These are phyloP conservation scores for Porites divaricata DNA, from an alignment of 92 coral and sea anemone genomes.

Conservation along the genomic window DNA sequence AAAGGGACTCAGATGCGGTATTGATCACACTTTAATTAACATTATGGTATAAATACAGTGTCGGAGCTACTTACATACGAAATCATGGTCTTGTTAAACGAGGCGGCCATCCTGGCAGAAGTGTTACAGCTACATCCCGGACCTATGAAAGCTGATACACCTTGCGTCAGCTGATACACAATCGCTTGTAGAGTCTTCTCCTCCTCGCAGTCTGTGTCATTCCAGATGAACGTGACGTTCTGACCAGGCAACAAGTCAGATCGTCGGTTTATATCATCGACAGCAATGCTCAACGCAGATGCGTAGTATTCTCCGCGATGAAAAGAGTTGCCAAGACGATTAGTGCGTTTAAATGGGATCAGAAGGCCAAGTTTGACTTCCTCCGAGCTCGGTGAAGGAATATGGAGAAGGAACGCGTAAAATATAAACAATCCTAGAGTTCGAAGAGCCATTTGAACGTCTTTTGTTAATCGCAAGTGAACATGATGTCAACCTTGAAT, in stretches of 20 bases:
- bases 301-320: constrained; percentile 88
- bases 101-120: constrained; percentile 93
- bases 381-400: constrained; percentile 32
- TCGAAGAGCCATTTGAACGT: constrained; percentile 19
- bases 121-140: constrained; percentile 91
- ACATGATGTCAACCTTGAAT: not conserved
- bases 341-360: constrained; percentile 77
- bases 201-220: constrained; percentile 88
- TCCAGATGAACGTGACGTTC: constrained; percentile 89
- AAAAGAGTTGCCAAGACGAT: constrained; percentile 73
- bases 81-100: constrained; percentile 86
- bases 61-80: constrained; percentile 85
- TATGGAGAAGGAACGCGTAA: not conserved
- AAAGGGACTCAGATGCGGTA: not conserved
- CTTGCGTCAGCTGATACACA: constrained; percentile 82
- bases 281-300: constrained; percentile 90
- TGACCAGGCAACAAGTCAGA: constrained; percentile 82
- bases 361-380: constrained; percentile 88
- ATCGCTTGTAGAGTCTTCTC: constrained; percentile 75
- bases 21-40: not conserved
- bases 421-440: not conserved
- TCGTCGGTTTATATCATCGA: constrained; percentile 77
- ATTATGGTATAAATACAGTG: not conserved
- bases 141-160: constrained; percentile 91
- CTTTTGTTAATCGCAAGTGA: constrained; percentile 18